Percentiles rank a stretch among this genome's conserved stretches.
phyloP scores from a whole-genome alignment of 2,888 invertebrate genomes.

The Tryphoninae sp. region DNA sequence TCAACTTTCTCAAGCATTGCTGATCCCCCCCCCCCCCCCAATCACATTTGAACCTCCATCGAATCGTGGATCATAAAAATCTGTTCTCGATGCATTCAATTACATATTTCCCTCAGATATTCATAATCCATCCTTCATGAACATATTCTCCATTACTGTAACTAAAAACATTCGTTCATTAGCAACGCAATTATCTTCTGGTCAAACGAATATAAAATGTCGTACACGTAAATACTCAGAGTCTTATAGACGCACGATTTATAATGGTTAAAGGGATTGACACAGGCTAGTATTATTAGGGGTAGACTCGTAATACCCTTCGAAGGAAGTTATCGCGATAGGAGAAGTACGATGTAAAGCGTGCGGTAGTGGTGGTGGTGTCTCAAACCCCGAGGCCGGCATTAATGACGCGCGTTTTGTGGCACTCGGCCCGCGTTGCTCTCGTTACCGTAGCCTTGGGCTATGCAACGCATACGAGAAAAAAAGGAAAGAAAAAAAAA shows the following conservation, averaged over 20 bases:
- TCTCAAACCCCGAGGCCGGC: constrained; percentile 71
- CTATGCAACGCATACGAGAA: constrained; percentile 54
- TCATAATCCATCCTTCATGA: too few relatives aligned
- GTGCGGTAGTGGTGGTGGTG: constrained; percentile 58
- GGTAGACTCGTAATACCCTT: constrained; percentile 6
- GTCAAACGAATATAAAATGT: too few relatives aligned
- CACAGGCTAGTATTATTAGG: constrained; percentile 35
- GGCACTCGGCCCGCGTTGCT: constrained; percentile 69
- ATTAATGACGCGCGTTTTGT: constrained; percentile 73
- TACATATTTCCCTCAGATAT: too few relatives aligned
- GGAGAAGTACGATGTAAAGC: constrained; percentile 39
- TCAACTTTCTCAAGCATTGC: too few relatives aligned
- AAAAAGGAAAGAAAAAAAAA: constrained; percentile 12
- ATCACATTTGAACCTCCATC: too few relatives aligned
- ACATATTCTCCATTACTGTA: too few relatives aligned
- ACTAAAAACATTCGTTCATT: too few relatives aligned
- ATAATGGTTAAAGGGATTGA: not conserved
- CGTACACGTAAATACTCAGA: too few relatives aligned
- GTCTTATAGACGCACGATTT: not conserved
- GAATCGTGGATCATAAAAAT: too few relatives aligned
- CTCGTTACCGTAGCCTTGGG: constrained; percentile 75
- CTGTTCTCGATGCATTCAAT: too few relatives aligned
- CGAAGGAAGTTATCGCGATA: constrained; percentile 44
- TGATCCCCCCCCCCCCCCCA: too few relatives aligned
- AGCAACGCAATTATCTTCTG: too few relatives aligned